phyloP scores from a whole-genome alignment of 2,888 invertebrate species.

The Drosophila prolongata region DNA sequence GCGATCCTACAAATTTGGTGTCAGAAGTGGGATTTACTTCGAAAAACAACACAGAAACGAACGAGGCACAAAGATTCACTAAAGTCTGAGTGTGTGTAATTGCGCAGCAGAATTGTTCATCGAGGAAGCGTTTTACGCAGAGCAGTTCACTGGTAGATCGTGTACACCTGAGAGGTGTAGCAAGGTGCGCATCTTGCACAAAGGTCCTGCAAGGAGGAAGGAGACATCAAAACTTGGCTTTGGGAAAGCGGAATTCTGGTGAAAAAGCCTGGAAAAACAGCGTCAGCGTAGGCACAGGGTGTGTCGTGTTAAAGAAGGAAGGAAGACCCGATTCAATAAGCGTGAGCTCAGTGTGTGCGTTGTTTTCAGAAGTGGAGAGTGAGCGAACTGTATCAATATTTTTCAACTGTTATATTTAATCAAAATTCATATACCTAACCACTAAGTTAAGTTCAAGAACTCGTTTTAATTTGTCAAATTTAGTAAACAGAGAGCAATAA shows the following conservation, averaged over 20 bases:
- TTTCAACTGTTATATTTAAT: background rate
- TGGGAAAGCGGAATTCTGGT: background rate
- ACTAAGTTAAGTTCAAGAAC: background rate
- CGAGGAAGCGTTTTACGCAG: too few relatives aligned
- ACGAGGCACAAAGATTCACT: too few relatives aligned
- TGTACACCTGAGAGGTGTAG: background rate
- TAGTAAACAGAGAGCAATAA: background rate
- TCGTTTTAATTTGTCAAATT: background rate
- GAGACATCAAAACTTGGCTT: background rate
- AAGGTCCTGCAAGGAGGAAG: background rate
- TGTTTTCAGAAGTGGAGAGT: background rate
- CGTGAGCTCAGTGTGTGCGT: background rate
- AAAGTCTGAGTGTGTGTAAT: too few relatives aligned
- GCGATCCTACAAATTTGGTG: too few relatives aligned
- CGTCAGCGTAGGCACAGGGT: background rate
- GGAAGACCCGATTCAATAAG: background rate
- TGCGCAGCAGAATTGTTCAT: too few relatives aligned
- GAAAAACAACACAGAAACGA: too few relatives aligned
- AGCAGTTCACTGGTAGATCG: conserved; percentile 1
- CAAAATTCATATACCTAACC: background rate
- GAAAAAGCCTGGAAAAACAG: background rate
- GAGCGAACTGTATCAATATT: background rate
- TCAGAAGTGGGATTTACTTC: too few relatives aligned
- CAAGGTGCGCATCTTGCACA: background rate
- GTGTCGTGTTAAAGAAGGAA: background rate